phyloP scores from a whole-genome alignment of 2,888 invertebrate species.

The Macaria notata region DNA sequence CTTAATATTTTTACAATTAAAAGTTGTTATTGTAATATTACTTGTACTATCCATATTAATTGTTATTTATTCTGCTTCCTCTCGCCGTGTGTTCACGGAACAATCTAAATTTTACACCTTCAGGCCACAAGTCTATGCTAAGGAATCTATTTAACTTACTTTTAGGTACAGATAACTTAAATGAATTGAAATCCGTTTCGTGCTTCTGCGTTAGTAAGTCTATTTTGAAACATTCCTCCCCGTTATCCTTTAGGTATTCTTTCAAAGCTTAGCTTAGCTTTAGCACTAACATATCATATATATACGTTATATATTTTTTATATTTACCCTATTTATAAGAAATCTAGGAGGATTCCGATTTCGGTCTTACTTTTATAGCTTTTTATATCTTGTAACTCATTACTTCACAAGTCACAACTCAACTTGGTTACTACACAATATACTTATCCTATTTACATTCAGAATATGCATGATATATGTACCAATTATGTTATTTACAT shows the following conservation, averaged over 20 bases:
- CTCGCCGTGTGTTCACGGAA: constrained; percentile 1
- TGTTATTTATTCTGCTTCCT: not conserved
- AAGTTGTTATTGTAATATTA: not conserved
- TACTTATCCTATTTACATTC: too few relatives aligned
- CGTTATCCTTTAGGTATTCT: constrained; percentile 1
- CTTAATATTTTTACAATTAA: constrained; percentile 3
- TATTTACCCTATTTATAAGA: too few relatives aligned
- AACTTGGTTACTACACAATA: too few relatives aligned
- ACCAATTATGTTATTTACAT: too few relatives aligned
- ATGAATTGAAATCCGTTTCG: constrained; percentile 7
- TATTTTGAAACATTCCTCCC: not conserved
- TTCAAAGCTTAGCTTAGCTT: not conserved
- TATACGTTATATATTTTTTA: too few relatives aligned
- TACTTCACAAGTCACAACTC: too few relatives aligned
- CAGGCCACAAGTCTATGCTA: not conserved
- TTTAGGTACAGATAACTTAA: not conserved
- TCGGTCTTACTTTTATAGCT: too few relatives aligned
- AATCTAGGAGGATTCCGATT: too few relatives aligned
- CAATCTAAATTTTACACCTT: constrained; percentile 1
- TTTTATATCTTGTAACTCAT: too few relatives aligned
- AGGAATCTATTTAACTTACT: constrained; percentile 1
- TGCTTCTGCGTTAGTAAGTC: not conserved
- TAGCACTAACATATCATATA: too few relatives aligned
- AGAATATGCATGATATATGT: not conserved
- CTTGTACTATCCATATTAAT: not conserved